Conservation (phyloP, 2,113 vertebrate species). For the Boleophthalmus pectinirostris region DNA sequence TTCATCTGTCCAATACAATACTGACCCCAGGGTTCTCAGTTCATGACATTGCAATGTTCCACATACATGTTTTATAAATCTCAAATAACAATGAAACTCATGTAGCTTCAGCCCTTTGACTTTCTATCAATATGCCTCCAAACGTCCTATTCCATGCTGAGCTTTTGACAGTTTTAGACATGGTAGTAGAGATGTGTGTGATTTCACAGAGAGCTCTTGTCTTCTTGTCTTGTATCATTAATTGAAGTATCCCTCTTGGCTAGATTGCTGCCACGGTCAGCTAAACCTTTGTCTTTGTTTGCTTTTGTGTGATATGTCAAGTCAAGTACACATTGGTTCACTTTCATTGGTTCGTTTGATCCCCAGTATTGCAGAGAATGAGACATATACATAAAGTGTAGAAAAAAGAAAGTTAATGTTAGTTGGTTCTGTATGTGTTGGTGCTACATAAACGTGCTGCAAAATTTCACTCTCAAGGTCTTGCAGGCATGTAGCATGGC, state of each 20-base stretch:
- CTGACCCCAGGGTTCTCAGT: not conserved
- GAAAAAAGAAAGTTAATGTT: not conserved
- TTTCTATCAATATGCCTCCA: not conserved
- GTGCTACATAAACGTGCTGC: conserved; percentile 4
- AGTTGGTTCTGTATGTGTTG: not conserved
- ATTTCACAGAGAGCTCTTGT: not conserved
- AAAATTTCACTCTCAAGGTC: not conserved
- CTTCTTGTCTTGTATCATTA: not conserved
- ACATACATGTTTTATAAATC: conserved; percentile 1
- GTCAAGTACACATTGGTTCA: not conserved
- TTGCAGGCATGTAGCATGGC: not conserved
- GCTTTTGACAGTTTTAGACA: not conserved
- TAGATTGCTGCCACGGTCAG: conserved; percentile 1
- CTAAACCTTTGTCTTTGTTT: conserved; percentile 24
- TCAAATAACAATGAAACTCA: not conserved
- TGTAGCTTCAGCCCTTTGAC: conserved; percentile 1
- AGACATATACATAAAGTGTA: not conserved
- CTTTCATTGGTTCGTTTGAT: not conserved
- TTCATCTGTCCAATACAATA: conserved; percentile 21
- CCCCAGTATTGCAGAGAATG: too few relatives aligned
- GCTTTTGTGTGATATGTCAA: conserved; percentile 6
- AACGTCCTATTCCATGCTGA: not conserved
- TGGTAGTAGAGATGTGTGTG: not conserved
- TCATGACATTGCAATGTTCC: not conserved
- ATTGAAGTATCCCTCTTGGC: not conserved